phyloP scores from a whole-genome alignment of 2,888 invertebrate species.

The Dermolepida albohirtum region DNA sequence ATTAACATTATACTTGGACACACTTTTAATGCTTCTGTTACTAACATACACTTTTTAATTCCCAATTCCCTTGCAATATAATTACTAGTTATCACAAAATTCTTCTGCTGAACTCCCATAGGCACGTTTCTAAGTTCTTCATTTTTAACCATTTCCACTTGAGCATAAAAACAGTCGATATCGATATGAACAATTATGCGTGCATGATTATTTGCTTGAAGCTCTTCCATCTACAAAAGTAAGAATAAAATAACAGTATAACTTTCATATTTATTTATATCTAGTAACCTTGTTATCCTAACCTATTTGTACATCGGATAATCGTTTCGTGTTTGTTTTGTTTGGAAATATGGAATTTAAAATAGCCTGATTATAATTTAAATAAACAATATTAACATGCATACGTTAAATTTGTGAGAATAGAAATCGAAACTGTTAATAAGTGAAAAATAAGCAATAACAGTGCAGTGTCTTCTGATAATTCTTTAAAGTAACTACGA shows the following conservation, averaged over 20 bases:
- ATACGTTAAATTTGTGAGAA: too few species aligned
- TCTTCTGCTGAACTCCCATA: slow-evolving; percentile 86
- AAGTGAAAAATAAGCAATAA: too few species aligned
- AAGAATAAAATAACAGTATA: neutral
- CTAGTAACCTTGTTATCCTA: too few species aligned
- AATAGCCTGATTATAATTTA: too few species aligned
- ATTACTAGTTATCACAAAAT: slow-evolving; percentile 86
- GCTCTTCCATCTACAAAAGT: slow-evolving; percentile 38
- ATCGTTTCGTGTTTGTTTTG: too few species aligned
- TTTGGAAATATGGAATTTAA: too few species aligned
- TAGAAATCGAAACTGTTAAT: too few species aligned
- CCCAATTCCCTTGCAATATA: slow-evolving; percentile 83
- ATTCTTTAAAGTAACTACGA: too few species aligned
- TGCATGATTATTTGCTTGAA: slow-evolving; percentile 67
- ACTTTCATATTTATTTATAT: too few species aligned
- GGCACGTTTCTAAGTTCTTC: slow-evolving; percentile 76
- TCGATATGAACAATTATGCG: slow-evolving; percentile 84
- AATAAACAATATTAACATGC: too few species aligned
- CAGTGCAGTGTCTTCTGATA: too few species aligned
- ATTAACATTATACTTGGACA: slow-evolving; percentile 83
- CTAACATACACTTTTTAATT: slow-evolving; percentile 81
- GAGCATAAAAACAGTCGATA: slow-evolving; percentile 88
- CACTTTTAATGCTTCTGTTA: slow-evolving; percentile 78
- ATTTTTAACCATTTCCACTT: slow-evolving; percentile 83
- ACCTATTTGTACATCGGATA: too few species aligned